Percentiles rank a stretch among this genome's conserved stretches.
Evolutionary conservation across 37 sponge, comb jelly and placozoan genomes (phyloP).

Genomic region (Amphimedon queenslandica): DNA sequence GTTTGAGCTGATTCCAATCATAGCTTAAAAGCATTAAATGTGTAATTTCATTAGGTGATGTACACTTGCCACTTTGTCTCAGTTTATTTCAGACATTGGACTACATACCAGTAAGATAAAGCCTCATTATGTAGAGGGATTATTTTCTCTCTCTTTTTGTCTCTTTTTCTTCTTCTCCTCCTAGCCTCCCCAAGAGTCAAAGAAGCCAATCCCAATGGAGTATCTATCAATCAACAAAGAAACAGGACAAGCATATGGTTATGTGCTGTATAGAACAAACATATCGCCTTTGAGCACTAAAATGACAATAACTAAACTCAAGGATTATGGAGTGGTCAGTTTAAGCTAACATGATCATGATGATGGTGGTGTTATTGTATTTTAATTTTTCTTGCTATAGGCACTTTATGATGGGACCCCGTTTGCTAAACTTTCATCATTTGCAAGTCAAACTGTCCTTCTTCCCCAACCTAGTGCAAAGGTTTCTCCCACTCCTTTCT

Average conservation of each 20-base stretch:
- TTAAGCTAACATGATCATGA: neutral
- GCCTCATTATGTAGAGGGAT: neutral
- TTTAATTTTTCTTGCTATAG: no score
- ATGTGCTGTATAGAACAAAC: conserved; percentile 63
- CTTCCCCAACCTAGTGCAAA: no score
- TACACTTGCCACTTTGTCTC: neutral
- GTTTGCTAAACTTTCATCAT: neutral
- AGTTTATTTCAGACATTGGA: neutral
- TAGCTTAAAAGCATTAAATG: conserved; percentile 1
- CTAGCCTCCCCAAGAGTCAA: conserved; percentile 30
- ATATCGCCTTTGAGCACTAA: conserved; percentile 9
- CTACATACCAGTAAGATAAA: neutral
- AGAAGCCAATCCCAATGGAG: conserved; percentile 73
- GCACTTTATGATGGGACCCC: neutral
- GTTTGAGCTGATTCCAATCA: conserved; percentile 12
- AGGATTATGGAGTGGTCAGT: conserved; percentile 74
- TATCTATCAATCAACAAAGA: conserved; percentile 44
- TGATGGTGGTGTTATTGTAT: no score
- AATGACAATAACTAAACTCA: conserved; percentile 37
- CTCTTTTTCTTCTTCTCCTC: neutral
- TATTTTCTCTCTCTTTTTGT: neutral
- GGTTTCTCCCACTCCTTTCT: neutral
- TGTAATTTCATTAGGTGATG: neutral
- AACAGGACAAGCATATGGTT: conserved; percentile 80
- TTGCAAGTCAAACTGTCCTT: neutral